Evolutionary conservation across 2,888 invertebrate genomes (phyloP).

Genomic region (Mesorhabditis spiculigera): DNA sequence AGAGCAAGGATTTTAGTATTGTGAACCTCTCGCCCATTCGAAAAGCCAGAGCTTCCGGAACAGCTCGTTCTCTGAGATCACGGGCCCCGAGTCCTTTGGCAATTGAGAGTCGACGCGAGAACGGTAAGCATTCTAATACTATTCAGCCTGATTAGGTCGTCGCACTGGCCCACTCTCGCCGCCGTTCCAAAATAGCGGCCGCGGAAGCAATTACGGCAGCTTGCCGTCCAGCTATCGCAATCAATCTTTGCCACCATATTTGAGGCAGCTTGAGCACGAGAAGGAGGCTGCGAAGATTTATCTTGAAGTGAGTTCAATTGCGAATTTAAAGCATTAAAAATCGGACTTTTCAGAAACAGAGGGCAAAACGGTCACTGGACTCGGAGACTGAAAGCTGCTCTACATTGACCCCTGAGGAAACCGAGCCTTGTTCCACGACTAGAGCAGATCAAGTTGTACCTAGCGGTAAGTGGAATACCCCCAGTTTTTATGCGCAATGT

Average conservation of each 20-base stretch:
- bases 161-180: too few species aligned
- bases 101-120: neutral
- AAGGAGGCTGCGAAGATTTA: neutral
- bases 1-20: too few species aligned
- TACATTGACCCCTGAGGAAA: too few species aligned
- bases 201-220: neutral
- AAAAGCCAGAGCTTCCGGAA: neutral
- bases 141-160: too few species aligned
- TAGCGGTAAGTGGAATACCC: too few species aligned
- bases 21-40: too few species aligned
- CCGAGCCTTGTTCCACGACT: too few species aligned
- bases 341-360: neutral
- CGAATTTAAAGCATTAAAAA: neutral
- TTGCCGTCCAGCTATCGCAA: slow-evolving; percentile 4
- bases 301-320: neutral
- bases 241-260: neutral
- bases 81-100: neutral
- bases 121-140: neutral
- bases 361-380: neutral
- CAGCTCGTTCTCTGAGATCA: neutral
- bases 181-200: neutral
- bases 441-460: too few species aligned
- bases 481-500: too few species aligned
- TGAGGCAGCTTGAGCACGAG: neutral
- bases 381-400: too few species aligned